Evolutionary conservation across 2,888 invertebrate species (phyloP).

Genomic region (Lasioglossum leucozonium): DNA sequence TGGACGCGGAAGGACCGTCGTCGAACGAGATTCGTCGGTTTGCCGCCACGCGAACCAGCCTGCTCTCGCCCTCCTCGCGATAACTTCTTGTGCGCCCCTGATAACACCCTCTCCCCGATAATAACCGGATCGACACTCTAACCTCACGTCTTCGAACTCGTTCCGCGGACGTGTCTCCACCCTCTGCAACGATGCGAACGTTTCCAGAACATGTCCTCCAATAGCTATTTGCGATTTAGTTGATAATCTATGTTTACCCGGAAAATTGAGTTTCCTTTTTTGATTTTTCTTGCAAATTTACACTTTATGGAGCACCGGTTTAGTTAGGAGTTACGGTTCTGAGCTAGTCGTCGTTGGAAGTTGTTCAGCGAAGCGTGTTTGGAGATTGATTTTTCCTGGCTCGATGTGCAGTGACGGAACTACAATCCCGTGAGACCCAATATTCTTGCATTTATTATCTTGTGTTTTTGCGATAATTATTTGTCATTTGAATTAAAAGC

Average conservation of each 20-base stretch:
- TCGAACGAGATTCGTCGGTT: conserved; percentile 31
- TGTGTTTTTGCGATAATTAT: too few relatives aligned
- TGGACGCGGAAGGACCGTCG: conserved; percentile 22
- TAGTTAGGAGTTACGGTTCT: too few relatives aligned
- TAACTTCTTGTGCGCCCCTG: neutral
- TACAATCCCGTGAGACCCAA: too few relatives aligned
- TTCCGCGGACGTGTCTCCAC: neutral
- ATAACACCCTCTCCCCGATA: neutral
- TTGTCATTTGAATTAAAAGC: too few relatives aligned
- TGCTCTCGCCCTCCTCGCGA: neutral
- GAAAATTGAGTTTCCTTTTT: too few relatives aligned
- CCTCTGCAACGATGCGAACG: neutral
- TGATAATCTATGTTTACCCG: neutral
- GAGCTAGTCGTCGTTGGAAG: too few relatives aligned
- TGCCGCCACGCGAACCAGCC: neutral
- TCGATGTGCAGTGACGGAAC: too few relatives aligned
- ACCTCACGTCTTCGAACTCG: neutral
- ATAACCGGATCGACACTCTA: neutral
- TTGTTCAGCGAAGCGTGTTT: too few relatives aligned
- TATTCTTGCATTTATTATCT: too few relatives aligned
- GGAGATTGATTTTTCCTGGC: too few relatives aligned
- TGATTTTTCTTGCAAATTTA: too few relatives aligned
- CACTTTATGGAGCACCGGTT: neutral
- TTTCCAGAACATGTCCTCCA: neutral
- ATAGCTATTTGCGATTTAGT: neutral